Conservation (phyloP, 2,888 invertebrate genomes). For the Lapara coniferarum region DNA sequence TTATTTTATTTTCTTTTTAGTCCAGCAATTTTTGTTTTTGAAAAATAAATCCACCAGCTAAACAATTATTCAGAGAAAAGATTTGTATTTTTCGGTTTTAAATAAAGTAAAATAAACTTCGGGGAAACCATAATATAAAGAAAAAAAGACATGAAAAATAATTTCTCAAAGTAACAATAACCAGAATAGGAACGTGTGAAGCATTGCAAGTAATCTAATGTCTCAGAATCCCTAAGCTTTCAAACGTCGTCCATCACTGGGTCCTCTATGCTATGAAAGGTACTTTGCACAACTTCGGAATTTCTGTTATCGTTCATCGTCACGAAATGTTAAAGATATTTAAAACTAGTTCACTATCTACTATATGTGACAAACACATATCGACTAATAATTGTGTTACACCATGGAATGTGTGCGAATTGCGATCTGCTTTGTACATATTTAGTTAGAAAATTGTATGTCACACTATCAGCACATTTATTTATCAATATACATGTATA, state of each 20-base stretch:
- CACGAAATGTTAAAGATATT: neutral
- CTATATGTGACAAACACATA: neutral
- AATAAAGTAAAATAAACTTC: neutral
- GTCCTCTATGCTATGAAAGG: neutral
- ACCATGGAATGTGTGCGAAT: neutral
- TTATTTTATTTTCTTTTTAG: too few relatives aligned
- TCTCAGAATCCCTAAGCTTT: neutral
- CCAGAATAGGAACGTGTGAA: neutral
- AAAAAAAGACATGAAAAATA: neutral
- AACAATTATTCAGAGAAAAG: too few relatives aligned
- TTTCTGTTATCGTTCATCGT: conserved; percentile 14
- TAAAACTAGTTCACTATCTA: conserved; percentile 11
- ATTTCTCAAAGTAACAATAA: neutral
- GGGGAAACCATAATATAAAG: neutral
- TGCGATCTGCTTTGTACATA: neutral
- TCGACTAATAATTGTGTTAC: neutral
- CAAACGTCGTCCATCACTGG: neutral
- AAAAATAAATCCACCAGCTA: neutral
- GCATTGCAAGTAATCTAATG: neutral
- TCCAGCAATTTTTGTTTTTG: too few relatives aligned
- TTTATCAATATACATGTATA: neutral
- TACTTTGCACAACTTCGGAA: neutral
- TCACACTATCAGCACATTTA: neutral
- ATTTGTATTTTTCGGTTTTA: neutral
- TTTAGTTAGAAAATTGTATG: neutral